Evolutionary conservation across 2,888 invertebrate species (phyloP), one percentile per base, ranked within the genome.

Genomic region (Tetragnatha montana): DNA sequence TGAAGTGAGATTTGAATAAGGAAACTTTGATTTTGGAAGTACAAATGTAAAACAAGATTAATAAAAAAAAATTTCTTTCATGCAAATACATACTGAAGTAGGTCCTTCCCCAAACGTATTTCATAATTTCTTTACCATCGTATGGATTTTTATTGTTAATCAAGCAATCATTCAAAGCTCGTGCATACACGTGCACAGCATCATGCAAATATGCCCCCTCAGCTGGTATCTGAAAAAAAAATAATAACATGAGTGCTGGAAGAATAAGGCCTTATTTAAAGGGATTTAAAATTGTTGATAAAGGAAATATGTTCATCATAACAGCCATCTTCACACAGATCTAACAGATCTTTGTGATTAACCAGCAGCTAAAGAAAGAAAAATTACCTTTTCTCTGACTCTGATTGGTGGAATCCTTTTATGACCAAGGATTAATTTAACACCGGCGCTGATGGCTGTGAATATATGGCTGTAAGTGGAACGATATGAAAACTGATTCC

Each of bases 191-290:
- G 92, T 93, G 93, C 14, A 94, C 93, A 4, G 94, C 94, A 90
- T 94, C 94, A 91, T 94, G 94, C 49, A 94, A 92, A 91, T 93
- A 94, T 6, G 94, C 93, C 1, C 94, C 94, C 91, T 94, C 94
- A 4, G 93, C 93, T 60, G 92, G 92, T 51, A 93, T 76, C 92
- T 92, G 50, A 10, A 81, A 73, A 47, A 75, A 73, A 35, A 4
- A 35, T 35, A 35, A 35, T 35, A 35, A 35, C 35, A 2, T 35
- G 35, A 35, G 35, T 4, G 35, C 35, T 19, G 8, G 12, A 10
- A 8, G 6, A 22, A 21, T 19, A 21, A 19, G 7, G 21, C 14
- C 7, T 14, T 21, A 8, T 19, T 19, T n/a, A 69, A 69, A 0
- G 69, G 22, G 21, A 74, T 21, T 21, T 19, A 75, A 21, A 75